Evolutionary conservation across 2,888 invertebrate species (phyloP), one percentile per base, ranked within the genome.

Genomic region (Aethes cnicana): DNA sequence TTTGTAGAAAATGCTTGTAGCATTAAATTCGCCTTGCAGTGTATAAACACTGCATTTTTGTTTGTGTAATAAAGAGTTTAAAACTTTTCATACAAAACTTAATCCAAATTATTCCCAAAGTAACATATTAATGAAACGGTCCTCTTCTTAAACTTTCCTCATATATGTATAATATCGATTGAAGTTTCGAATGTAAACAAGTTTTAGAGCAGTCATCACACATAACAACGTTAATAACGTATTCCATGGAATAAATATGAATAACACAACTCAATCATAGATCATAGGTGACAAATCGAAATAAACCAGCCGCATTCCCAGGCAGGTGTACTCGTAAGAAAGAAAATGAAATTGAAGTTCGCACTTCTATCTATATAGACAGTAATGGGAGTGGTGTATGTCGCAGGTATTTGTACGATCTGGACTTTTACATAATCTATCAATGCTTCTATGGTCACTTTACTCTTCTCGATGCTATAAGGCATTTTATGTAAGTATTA

Each of bases 351-450:
- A 77, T 79, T 74, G 66, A 69, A 77, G 72, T 78, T 79, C 73
- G 69, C 77, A 73, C 70, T 69, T 67, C 70, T 68, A 58, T 68
- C n/a, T n/a, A n/a, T n/a, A n/a, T n/a, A n/a, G n/a, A n/a, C 67
- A 73, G 75, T 85, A 82, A 85, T 87, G 84, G 81, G 82, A 82
- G 83, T 84, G 81, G 83, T 83, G 84, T 84, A 84, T 84, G 81
- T 52, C 16, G 25, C 41, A 9, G 41, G 25, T 14, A 23, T 28
- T 28, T 28, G 0, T 4, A 6, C 4, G 9, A 4, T 28, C 4
- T 9, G n/a, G 2, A 3, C 0, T 3, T 2, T 9, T 26, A 26
- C 9, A 28, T 6, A 28, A 12, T 28, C 11, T 12, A 28, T n/a
- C n/a, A 8, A n/a, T 16, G 17, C 14, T 30, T 14, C 14, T 14